Conservation (phyloP, 2,888 invertebrate genomes). For the Argynnis bischoffii region DNA sequence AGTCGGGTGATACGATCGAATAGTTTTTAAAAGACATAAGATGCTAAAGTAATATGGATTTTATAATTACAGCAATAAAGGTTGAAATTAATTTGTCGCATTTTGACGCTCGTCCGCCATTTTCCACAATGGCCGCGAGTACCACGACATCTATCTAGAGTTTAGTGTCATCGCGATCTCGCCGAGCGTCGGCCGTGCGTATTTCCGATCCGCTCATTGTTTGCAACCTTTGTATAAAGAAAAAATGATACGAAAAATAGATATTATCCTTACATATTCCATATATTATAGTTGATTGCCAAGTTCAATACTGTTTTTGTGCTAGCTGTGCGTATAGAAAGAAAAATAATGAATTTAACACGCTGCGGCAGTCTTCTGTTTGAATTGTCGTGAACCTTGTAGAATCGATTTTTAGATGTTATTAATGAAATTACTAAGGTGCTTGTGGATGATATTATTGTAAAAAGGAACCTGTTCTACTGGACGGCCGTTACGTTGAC, state of each 20-base stretch:
- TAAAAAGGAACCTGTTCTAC: slow-evolving; percentile 58
- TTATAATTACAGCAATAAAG: neutral
- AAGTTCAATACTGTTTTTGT: slow-evolving; percentile 43
- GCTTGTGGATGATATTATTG: slow-evolving; percentile 70
- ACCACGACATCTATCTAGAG: slow-evolving; percentile 73
- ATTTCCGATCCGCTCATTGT: slow-evolving; percentile 55
- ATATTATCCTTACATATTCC: slow-evolving; percentile 30
- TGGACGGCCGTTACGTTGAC: slow-evolving; percentile 52
- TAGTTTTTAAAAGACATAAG: slow-evolving; percentile 48
- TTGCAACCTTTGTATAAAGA: slow-evolving; percentile 73
- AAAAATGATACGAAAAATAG: slow-evolving; percentile 66
- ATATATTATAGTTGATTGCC: slow-evolving; percentile 46
- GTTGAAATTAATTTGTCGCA: slow-evolving; percentile 45
- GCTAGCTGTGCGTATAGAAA: slow-evolving; percentile 51
- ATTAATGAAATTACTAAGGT: slow-evolving; percentile 78
- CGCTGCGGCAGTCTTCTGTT: slow-evolving; percentile 72
- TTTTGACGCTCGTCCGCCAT: slow-evolving; percentile 74
- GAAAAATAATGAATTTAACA: slow-evolving; percentile 76
- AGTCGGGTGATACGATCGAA: slow-evolving; percentile 68
- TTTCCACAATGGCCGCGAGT: slow-evolving; percentile 73
- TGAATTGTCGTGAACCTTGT: slow-evolving; percentile 77
- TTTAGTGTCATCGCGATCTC: slow-evolving; percentile 77
- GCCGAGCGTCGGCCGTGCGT: slow-evolving; percentile 56
- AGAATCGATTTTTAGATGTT: slow-evolving; percentile 81
- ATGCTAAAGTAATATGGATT: slow-evolving; percentile 41